A percentile compares a stretch with the other conserved stretches of the same genome.
Evolutionary conservation across 2,888 invertebrate species (phyloP).

Genomic region (Nasonovia ribisnigri): DNA sequence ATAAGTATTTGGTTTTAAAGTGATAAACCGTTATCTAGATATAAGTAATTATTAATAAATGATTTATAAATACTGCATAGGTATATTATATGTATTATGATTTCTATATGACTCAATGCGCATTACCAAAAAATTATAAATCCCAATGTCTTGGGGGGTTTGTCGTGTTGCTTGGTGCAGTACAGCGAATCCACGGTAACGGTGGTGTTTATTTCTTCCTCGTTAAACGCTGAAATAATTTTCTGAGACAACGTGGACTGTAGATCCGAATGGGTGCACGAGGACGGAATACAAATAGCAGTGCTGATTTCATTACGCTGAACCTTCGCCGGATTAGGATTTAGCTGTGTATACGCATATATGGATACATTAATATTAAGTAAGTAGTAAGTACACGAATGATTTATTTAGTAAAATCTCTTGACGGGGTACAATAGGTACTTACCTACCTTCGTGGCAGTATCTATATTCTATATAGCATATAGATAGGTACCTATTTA

Average conservation of each 20-base stretch:
- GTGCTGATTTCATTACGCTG: conserved; percentile 66
- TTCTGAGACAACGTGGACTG: conserved; percentile 67
- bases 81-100: background rate
- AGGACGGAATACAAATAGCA: conserved; percentile 67
- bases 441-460: too few species aligned
- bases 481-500: background rate
- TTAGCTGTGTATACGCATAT: background rate
- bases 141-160: conserved; percentile 7
- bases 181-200: conserved; percentile 49
- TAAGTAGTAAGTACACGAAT: background rate
- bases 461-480: too few species aligned
- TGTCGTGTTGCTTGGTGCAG: conserved; percentile 39
- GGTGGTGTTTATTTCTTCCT: conserved; percentile 43
- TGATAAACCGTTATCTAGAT: background rate
- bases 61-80: background rate
- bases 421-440: background rate
- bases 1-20: background rate
- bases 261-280: conserved; percentile 66
- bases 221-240: conserved; percentile 55
- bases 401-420: background rate
- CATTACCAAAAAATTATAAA: conserved; percentile 40
- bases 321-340: conserved; percentile 37
- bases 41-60: background rate
- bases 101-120: background rate
- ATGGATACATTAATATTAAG: background rate